These are phyloP conservation scores for Phaethon lepturus DNA, from an alignment of 2,113 vertebrate genomes.

Conservation along the genomic window DNA sequence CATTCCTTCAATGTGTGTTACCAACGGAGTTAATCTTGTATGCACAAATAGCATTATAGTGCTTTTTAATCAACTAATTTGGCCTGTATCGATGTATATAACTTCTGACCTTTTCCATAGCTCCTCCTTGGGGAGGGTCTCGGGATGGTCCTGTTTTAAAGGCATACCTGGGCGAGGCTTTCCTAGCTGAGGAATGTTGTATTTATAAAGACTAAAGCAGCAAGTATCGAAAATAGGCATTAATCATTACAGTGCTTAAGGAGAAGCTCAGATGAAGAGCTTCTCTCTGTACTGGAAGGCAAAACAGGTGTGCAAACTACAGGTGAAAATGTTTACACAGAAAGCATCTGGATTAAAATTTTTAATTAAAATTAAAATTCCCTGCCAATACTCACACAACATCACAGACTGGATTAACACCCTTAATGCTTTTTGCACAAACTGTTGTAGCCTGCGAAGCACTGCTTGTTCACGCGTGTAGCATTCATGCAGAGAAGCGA, in stretches of 20 bases:
- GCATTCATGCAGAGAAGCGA: background rate
- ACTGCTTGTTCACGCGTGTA: rapidly evolving
- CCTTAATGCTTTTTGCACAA: background rate
- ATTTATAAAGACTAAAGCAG: background rate
- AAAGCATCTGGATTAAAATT: background rate
- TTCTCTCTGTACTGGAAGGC: background rate
- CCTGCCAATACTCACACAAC: background rate
- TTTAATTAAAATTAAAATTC: background rate
- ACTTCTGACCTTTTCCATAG: background rate
- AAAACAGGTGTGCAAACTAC: background rate
- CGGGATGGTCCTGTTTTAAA: background rate
- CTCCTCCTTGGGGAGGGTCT: background rate
- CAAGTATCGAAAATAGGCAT: background rate
- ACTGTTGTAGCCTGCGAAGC: background rate
- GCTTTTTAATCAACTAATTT: background rate
- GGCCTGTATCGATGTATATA: background rate
- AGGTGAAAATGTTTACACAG: background rate
- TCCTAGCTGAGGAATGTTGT: background rate
- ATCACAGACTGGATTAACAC: background rate
- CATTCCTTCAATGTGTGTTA: background rate
- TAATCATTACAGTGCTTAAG: background rate
- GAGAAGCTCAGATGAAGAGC: constrained; percentile 1
- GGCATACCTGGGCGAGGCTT: background rate
- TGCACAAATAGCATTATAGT: background rate
- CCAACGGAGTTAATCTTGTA: background rate